These are phyloP conservation scores for Sinotaia quadrata DNA, from an alignment of 2,888 invertebrate genomes.

Conservation along the genomic window DNA sequence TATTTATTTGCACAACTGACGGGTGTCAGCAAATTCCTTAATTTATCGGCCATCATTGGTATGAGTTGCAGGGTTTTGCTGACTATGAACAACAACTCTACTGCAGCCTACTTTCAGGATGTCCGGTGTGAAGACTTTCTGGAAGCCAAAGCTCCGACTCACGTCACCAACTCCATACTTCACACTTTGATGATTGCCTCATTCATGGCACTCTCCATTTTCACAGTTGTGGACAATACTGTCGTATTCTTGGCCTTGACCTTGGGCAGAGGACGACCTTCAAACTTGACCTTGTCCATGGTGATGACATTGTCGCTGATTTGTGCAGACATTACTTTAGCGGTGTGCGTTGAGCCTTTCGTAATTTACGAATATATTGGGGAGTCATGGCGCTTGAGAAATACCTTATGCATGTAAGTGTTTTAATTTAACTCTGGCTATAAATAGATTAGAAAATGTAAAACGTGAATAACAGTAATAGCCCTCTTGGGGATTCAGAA, in stretches of 20 bases:
- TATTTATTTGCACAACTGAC: too few relatives aligned
- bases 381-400: neutral
- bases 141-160: neutral
- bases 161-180: neutral
- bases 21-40: too few relatives aligned
- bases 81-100: too few relatives aligned
- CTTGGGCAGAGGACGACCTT: conserved; percentile 5
- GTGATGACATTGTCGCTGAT: conserved; percentile 7
- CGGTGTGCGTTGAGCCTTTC: neutral
- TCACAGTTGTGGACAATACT: neutral
- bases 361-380: neutral
- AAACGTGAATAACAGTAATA: too few relatives aligned
- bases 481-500: too few relatives aligned
- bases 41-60: too few relatives aligned
- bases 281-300: conserved; percentile 11
- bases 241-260: conserved; percentile 10
- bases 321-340: neutral
- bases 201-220: neutral
- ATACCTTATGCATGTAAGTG: neutral
- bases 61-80: too few relatives aligned
- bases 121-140: neutral
- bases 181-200: neutral
- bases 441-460: too few relatives aligned
- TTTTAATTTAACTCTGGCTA: too few relatives aligned
- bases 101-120: too few relatives aligned